Evolutionary conservation across 2,888 invertebrate genomes (phyloP), one percentile per base, ranked within the genome.

Genomic region (Agrilus cyanescens): DNA sequence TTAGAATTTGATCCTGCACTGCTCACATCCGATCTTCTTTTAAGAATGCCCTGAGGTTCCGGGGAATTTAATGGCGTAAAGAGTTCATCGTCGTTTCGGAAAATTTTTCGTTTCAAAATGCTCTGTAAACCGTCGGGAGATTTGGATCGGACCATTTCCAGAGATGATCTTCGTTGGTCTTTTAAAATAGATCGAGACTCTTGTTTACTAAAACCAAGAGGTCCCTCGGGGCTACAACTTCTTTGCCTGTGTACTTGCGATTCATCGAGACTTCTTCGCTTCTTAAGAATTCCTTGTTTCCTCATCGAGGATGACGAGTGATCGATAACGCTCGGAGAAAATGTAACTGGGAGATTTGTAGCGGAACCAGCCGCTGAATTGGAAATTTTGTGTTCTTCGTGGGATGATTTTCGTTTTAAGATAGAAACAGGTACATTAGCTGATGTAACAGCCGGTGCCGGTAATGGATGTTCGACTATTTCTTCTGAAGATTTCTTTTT

Each of bases 211-310:
- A 4, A 7, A 49, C 71, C 73, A 55, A 75, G 75, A 12, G 76
- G 75, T 33, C 78, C 76, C 57, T 82, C 82, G 3, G 82, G 82
- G 46, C 82, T 82, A 52, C 79, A 80, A 42, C 80, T 81, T 40
- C 81, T 71, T 51, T 79, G 73, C 35, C 80, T 67, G 48, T 79
- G 70, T 40, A 82, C 81, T 63, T 82, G 79, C 16, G 78, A 80
- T 60, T 88, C 88, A 53, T 88, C 87, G 51, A 88, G 69, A 57
- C 87, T 87, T 43, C 85, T 78, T 29, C 86, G 78, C 67, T 87
- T 88, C 65, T 87, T 88, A 49, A 86, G 70, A 58, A 87, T 88
- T 36, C 86, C 86, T 62, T 84, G 84, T 41, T 80, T 77, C 50
- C 80, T 75, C 48, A 72, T 68, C 41, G 70, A 71, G 30, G 71